Base-by-base conservation (phyloP, 2,888 invertebrate species). In the Andricus quercusramuli region DNA sequence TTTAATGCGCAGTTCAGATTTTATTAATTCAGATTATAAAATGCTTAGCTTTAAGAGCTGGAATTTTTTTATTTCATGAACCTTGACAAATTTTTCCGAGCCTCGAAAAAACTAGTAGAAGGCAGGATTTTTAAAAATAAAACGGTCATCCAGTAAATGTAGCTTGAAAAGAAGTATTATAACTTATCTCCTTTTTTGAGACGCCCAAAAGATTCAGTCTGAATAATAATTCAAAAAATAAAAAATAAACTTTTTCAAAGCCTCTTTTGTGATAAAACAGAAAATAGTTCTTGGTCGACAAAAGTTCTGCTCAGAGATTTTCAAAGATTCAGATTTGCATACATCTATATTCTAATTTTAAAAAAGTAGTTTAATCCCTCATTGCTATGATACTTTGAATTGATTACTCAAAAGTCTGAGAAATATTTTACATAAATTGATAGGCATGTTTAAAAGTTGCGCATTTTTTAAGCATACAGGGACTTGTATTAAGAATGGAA, bases 401-500 rank as follows among this genome's bases (percentile, higher is more conserved):
- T 56, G 56, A 56, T 56, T 56, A 44, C 15, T 15, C 1, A 56
- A n/a, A 56, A 20, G 22, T 59, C 59, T 59, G 59, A 59, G 59
- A 59, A 59, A 59, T 22, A 59, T 22, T 59, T 59, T 22, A 22
- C 59, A 59, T 59, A 59, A 59, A 59, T 59, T 59, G 59, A 59
- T 59, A 59, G 20, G 59, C 47, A 17, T 47, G 47, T 17, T 47
- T 47, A 17, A 17, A 47, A 47, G 17, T 17, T 47, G 47, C 51
- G 32, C 32, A 56, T 74, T 51, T 56, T 74, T 74, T 37, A 74
- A 74, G 25, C 51, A 56, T 74, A 74, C 29, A 56, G 51, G n/a
- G 74, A 51, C 74, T 56, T 74, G 74, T 51, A 51, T 51, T 51
- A 32, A 74, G 74, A 74, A 74, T 56, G 51, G 47, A 29, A 74